A percentile compares a stretch with the other conserved stretches of the same genome.
Conservation (phyloP, 2,888 invertebrate species). For the Priocnemis perturbator region DNA sequence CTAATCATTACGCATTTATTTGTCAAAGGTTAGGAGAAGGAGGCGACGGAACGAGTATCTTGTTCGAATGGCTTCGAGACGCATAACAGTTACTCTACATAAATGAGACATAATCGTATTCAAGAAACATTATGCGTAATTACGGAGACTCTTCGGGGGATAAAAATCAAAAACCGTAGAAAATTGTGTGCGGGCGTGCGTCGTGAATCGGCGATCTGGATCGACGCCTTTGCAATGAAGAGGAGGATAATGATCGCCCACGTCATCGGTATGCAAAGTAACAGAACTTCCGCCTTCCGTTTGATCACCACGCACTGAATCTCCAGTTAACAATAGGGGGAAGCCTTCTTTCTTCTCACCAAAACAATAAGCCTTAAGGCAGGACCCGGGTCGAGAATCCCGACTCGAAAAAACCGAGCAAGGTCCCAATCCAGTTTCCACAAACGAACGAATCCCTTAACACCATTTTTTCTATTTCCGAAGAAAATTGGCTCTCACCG, state of each 20-base stretch:
- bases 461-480: no score
- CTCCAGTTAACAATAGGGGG: constrained; percentile 6
- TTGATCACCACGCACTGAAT: constrained; percentile 39
- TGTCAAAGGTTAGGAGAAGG: no score
- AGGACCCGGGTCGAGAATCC: no score
- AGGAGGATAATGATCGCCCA: constrained; percentile 36
- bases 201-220: constrained; percentile 32
- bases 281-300: constrained; percentile 48
- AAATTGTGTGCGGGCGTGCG: constrained; percentile 29
- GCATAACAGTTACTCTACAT: neutral
- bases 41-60: no score
- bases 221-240: constrained; percentile 39
- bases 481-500: no score
- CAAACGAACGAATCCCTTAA: no score
- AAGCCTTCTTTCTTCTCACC: neutral
- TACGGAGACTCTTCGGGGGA: constrained; percentile 13
- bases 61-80: neutral
- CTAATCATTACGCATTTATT: no score
- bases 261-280: constrained; percentile 33
- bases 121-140: constrained; percentile 13
- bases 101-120: constrained; percentile 45
- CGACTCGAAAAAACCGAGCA: no score
- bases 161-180: constrained; percentile 47
- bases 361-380: no score
- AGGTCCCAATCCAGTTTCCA: no score